Conservation (phyloP, 2,113 vertebrate genomes). For the Pterocles orientalis region DNA sequence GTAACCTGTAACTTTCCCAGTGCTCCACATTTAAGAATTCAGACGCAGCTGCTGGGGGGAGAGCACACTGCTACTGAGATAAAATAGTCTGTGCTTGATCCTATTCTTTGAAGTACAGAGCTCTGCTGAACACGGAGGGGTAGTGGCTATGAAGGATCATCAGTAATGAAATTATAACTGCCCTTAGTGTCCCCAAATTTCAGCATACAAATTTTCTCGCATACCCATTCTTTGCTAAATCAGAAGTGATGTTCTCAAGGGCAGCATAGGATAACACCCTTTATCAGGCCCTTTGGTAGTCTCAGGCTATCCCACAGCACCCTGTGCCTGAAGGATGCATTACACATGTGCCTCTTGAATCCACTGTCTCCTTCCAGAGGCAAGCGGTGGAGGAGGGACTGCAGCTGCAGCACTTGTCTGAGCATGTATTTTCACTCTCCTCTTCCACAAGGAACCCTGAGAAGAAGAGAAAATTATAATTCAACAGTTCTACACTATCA, state of each 20-base stretch:
- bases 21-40: background rate
- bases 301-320: background rate
- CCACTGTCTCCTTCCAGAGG: background rate
- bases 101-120: background rate
- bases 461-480: background rate
- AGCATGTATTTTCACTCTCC: background rate
- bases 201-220: background rate
- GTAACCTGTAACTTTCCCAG: background rate
- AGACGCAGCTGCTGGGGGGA: background rate
- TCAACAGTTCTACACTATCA: background rate
- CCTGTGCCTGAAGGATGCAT: background rate
- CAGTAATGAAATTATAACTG: background rate
- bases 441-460: background rate
- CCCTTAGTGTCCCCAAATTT: background rate
- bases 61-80: background rate
- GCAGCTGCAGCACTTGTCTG: background rate
- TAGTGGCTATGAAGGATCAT: background rate
- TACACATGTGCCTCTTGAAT: background rate
- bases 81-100: background rate
- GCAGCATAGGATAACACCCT: background rate
- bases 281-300: background rate
- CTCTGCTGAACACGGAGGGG: background rate
- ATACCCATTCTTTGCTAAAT: background rate
- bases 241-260: background rate
- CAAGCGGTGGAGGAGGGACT: background rate